Evolutionary conservation across 2,797 vertebrate genomes (phyloP), one percentile per base, ranked within the genome.

Genomic region (Hemibagrus guttatus): DNA sequence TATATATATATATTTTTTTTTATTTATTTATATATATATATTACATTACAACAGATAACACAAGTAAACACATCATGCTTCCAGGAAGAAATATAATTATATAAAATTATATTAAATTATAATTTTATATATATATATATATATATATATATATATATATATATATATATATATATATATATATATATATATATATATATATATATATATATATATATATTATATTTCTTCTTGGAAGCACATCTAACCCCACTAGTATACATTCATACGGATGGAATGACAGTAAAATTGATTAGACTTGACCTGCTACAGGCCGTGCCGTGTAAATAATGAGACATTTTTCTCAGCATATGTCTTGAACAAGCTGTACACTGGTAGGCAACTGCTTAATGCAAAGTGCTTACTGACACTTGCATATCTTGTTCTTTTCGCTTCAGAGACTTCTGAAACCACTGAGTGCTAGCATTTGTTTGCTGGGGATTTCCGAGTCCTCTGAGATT

Each of bases 341-440:
- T 87, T 35, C 17, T 46, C 58, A 61, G 69, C 71, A 69, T 85
- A 83, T 76, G 83, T 42, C 31, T 11, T 12, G 78, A 71, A 84
- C 74, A 49, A 82, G 66, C 83, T 83, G 80, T 49, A 68, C 21
- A 42, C 71, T 8, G 58, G 58, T 6, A 87, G 61, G 56, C 39
- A 87, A 56, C 80, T 74, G 83, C 39, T 61, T 49, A 49, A 85
- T 87, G 81, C 83, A 85, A 85, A 87, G 66, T 80, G 66, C 35
- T 61, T 87, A 42, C 80, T 68, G 71, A 87, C 85, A 72, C 83
- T 79, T 17, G 72, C 68, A 71, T 54, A 46, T 69, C 17, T 16
- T 31, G n/a, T 19, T 78, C 56, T 78, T 66, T 69, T 49, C 52
- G 3, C 81, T 83, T 78, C 52, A 78, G 16, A 83, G 71, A 59